Evolutionary conservation across 2,888 invertebrate species (phyloP), one percentile per base, ranked within the genome.

Genomic region (Melieria omissa): DNA sequence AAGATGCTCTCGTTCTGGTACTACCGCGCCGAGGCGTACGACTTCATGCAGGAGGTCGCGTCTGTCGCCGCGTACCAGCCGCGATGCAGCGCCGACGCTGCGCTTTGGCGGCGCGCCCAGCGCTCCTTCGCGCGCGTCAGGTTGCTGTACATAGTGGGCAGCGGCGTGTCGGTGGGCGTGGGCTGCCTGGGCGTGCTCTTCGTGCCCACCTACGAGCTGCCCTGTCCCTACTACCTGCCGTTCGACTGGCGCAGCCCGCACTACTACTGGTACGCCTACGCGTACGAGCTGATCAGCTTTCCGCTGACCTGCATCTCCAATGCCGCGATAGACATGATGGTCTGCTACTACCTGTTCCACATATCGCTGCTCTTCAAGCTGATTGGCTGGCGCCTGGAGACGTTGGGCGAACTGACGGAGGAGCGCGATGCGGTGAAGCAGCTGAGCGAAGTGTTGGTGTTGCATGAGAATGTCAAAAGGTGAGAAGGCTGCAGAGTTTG

Each of bases 201-300:
- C 7, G 29, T 77, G 52, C 65, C 70, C 46, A 64, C 75, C 66
- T 79, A 80, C 14, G 79, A 79, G 6, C 58, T 85, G 61, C 83
- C 84, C 1, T 83, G 80, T 49, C 74, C 77, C 12, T 81, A 78
- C 45, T 85, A 84, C 74, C 78, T 84, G 66, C 85, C 83, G 7
- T 85, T 86, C 55, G 83, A 84, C 29, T 82, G 82, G 80, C 77
- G 60, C 3, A 77, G 72, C 10, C 68, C 73, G 0, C 61, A 73
- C 1, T 68, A 75, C 0, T 82, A 79, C 60, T 77, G 78, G 72
- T 77, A 78, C 45, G 82, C 80, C 47, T 84, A 78, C 72, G n/a
- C 61, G 57, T 85, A 81, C 70, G 79, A 82, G 70, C 76, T 80
- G 5, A 0, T 79, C 4, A 78, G n/a, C n/a, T n/a, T n/a, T n/a